These are phyloP conservation scores for Anabas testudineus DNA, from an alignment of 2,797 vertebrate genomes.

Conservation along the genomic window DNA sequence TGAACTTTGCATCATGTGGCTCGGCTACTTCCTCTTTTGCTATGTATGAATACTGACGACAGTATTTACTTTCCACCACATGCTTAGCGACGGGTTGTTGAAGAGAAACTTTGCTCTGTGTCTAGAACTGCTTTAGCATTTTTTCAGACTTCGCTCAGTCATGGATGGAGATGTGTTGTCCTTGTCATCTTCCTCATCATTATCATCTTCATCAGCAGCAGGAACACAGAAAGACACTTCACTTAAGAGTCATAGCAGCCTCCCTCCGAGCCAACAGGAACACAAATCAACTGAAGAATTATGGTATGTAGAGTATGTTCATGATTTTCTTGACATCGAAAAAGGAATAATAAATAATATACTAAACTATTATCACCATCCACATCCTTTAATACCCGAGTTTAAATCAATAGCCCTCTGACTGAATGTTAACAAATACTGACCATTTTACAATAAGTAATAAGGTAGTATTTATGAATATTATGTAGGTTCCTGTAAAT, in stretches of 20 bases:
- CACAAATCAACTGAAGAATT: constrained; percentile 48
- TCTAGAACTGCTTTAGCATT: neutral
- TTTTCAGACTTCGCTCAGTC: constrained; percentile 5
- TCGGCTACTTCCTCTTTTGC: constrained; percentile 73
- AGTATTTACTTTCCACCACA: constrained; percentile 53
- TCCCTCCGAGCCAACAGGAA: constrained; percentile 37
- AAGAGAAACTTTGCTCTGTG: neutral
- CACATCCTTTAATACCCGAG: neutral
- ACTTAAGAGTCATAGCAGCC: constrained; percentile 28
- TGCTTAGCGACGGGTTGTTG: neutral
- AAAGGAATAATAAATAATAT: neutral
- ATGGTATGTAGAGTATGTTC: constrained; percentile 57
- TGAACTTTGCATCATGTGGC: constrained; percentile 57
- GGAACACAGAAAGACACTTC: constrained; percentile 35
- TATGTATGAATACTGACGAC: constrained; percentile 35
- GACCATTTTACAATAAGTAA: neutral
- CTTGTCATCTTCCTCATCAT: constrained; percentile 58
- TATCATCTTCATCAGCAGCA: constrained; percentile 38
- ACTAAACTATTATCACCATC: neutral
- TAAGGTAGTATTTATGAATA: neutral
- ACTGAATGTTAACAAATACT: neutral
- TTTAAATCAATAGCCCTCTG: neutral
- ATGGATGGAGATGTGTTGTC: constrained; percentile 73
- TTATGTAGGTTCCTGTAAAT: neutral
- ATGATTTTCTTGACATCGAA: constrained; percentile 15